A percentile compares a stretch with the other conserved stretches of the same genome.
phyloP scores from a whole-genome alignment of 2,113 vertebrate species.

The Phrynosoma blainvillii region DNA sequence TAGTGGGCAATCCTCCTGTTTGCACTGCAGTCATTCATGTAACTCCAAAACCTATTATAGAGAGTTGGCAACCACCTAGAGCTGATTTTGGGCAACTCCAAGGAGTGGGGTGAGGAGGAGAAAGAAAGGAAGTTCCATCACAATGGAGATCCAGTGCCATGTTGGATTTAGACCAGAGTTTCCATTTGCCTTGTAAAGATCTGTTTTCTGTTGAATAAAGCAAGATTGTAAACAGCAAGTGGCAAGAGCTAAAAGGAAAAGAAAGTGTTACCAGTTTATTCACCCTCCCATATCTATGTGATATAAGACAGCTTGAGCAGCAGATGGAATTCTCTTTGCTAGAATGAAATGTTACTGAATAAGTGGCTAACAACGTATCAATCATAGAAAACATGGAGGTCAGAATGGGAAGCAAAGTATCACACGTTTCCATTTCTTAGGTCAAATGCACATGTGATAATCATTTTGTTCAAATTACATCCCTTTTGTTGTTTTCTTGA shows the following conservation, averaged over 20 bases:
- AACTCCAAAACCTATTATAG: not conserved
- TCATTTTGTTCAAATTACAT: not conserved
- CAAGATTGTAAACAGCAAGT: not conserved
- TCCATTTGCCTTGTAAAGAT: not conserved
- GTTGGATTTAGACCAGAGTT: not conserved
- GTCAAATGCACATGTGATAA: not conserved
- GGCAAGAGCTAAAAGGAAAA: not conserved
- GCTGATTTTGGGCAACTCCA: not conserved
- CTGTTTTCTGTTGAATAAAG: not conserved
- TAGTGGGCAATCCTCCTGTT: not conserved
- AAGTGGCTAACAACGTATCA: not conserved
- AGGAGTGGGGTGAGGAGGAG: not conserved
- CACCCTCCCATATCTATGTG: not conserved
- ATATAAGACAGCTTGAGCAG: not conserved
- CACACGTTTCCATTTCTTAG: not conserved
- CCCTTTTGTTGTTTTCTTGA: not conserved
- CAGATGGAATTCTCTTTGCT: not conserved
- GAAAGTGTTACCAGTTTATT: not conserved
- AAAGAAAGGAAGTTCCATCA: not conserved
- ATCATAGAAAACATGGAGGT: not conserved
- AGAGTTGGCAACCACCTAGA: not conserved
- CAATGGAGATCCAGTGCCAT: not conserved
- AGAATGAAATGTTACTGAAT: constrained; percentile 4
- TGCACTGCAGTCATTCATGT: not conserved
- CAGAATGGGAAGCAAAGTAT: not conserved